Evolutionary conservation across 2,797 vertebrate genomes (phyloP).

Genomic region (Sebastes flavidus): DNA sequence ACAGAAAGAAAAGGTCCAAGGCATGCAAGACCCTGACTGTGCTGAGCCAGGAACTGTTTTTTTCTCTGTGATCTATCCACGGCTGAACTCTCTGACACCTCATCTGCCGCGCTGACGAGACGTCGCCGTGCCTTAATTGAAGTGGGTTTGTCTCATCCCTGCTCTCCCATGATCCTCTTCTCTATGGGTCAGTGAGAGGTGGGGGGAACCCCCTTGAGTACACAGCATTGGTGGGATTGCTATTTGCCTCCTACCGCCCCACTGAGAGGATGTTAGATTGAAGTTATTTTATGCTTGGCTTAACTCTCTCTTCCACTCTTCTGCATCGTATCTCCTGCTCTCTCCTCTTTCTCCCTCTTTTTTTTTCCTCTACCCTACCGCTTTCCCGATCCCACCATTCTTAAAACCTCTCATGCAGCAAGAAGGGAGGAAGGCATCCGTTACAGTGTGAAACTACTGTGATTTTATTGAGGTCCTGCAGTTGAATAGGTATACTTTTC

Average conservation of each 20-base stretch:
- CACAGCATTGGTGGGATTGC: conserved; percentile 77
- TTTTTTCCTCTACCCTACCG: conserved; percentile 42
- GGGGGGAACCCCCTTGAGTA: conserved; percentile 76
- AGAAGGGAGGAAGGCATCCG: conserved; percentile 73
- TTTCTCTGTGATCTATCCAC: conserved; percentile 70
- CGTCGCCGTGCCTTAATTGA: conserved; percentile 84
- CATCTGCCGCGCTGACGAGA: conserved; percentile 81
- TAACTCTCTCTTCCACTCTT: conserved; percentile 83
- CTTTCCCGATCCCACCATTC: conserved; percentile 65
- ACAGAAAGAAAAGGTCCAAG: conserved; percentile 46
- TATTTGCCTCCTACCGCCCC: conserved; percentile 81
- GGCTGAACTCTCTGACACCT: conserved; percentile 84
- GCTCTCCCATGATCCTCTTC: conserved; percentile 82
- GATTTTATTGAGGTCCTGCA: conserved; percentile 66
- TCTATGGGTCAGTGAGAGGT: conserved; percentile 83
- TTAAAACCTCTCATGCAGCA: conserved; percentile 81
- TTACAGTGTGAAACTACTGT: conserved; percentile 71
- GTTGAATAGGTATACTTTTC: conserved; percentile 71
- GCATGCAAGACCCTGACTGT: conserved; percentile 59
- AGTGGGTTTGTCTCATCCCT: conserved; percentile 83
- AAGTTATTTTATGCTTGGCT: conserved; percentile 86
- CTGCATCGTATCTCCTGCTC: conserved; percentile 82
- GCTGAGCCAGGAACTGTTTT: conserved; percentile 74
- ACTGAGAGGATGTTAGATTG: conserved; percentile 81
- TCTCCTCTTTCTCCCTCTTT: conserved; percentile 64